Conservation (phyloP, 2,113 vertebrate species). For the Hymenochirus boettgeri region DNA sequence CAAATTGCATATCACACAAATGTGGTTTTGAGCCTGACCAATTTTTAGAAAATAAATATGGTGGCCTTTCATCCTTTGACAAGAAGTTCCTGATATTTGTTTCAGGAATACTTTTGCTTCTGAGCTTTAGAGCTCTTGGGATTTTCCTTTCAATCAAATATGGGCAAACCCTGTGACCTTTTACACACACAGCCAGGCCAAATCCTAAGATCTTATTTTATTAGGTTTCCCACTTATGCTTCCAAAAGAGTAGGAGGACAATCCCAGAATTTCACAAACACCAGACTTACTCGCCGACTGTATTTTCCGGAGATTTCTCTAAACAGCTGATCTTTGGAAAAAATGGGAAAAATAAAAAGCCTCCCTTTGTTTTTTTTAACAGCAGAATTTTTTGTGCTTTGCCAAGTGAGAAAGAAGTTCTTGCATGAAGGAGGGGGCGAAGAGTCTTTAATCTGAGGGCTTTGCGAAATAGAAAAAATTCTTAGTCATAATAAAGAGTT, state of each 20-base stretch:
- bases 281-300: conserved; percentile 44
- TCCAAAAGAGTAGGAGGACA: conserved; percentile 54
- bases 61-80: not conserved
- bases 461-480: conserved; percentile 69
- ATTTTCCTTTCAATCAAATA: not conserved
- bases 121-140: not conserved
- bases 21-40: not conserved
- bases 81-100: not conserved
- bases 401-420: conserved; percentile 36
- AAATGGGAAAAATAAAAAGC: conserved; percentile 21
- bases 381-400: conserved; percentile 16
- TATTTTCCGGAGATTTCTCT: conserved; percentile 42
- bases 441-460: conserved; percentile 55
- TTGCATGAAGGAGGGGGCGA: conserved; percentile 34
- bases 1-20: no score
- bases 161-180: conserved; percentile 25
- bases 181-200: conserved; percentile 14
- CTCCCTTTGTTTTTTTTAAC: conserved; percentile 10
- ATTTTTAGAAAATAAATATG: not conserved
- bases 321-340: conserved; percentile 49
- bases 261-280: conserved; percentile 51
- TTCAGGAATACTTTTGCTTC: not conserved
- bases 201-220: conserved; percentile 31
- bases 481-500: conserved; percentile 66
- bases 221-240: conserved; percentile 27